Conservation (phyloP, 64 coral and sea anemone species). For the Pachyseris speciosa region DNA sequence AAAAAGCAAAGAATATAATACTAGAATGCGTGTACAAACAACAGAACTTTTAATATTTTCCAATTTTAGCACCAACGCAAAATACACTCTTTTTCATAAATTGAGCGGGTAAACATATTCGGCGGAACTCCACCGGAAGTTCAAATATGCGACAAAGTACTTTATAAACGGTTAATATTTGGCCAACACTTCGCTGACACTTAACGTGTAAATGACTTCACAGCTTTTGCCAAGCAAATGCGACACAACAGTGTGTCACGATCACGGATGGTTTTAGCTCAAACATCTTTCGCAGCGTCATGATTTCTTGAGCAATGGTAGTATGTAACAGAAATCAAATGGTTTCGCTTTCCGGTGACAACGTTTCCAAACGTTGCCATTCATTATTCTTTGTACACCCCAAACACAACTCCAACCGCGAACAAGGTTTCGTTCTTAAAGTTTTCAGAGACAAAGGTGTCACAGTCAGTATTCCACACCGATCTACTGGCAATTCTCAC, state of each 20-base stretch:
- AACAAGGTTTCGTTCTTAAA: constrained; percentile 74
- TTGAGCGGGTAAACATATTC: not conserved
- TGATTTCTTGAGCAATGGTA: not conserved
- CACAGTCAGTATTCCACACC: constrained; percentile 75
- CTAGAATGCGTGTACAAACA: too few relatives aligned
- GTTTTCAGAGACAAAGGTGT: constrained; percentile 79
- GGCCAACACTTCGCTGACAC: not conserved
- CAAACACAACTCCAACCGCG: constrained; percentile 85
- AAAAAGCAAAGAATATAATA: too few relatives aligned
- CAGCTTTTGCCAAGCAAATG: not conserved
- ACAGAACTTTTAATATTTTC: not conserved
- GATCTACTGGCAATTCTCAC: constrained; percentile 80
- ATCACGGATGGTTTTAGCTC: too few relatives aligned
- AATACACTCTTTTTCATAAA: not conserved
- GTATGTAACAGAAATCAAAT: not conserved
- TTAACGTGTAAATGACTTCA: not conserved
- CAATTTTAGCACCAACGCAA: not conserved
- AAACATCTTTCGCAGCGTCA: not conserved
- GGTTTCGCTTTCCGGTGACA: not conserved
- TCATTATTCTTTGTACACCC: constrained; percentile 67
- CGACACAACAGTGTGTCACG: too few relatives aligned
- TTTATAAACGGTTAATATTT: not conserved
- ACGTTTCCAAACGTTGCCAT: not conserved
- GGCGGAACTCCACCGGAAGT: not conserved
- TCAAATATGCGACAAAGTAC: not conserved